phyloP scores from a whole-genome alignment of 2,888 invertebrate species.

The Habroteleia sp. region DNA sequence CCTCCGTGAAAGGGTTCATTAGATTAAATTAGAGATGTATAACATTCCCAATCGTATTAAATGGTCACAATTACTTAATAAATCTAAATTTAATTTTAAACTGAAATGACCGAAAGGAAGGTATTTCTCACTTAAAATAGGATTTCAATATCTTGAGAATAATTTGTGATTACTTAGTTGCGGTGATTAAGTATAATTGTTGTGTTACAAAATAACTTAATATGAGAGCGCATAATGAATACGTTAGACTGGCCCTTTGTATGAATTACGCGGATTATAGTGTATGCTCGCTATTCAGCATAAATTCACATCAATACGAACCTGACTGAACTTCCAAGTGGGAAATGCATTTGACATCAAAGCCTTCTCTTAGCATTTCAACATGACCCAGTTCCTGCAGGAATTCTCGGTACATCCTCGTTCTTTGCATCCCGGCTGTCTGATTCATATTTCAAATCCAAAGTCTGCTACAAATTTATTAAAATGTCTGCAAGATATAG shows the following conservation, averaged over 20 bases:
- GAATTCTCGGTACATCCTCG: conserved; percentile 59
- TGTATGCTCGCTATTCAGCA: conserved; percentile 54
- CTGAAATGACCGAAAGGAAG: neutral
- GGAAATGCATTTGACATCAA: conserved; percentile 69
- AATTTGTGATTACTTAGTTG: no score
- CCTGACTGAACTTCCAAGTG: conserved; percentile 66
- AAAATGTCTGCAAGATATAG: conserved; percentile 44
- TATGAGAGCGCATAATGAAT: conserved; percentile 27
- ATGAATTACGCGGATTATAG: conserved; percentile 53
- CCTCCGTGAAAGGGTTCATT: conserved; percentile 40
- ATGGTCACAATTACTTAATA: conserved; percentile 22
- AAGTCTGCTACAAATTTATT: conserved; percentile 57
- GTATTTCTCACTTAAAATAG: no score
- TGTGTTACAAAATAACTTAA: conserved; percentile 20
- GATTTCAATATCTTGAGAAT: no score
- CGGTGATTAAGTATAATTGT: conserved; percentile 20
- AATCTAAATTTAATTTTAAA: conserved; percentile 11
- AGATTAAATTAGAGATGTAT: conserved; percentile 41
- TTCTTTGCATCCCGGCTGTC: conserved; percentile 57
- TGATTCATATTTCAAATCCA: conserved; percentile 61
- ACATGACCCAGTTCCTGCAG: conserved; percentile 66
- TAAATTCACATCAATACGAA: conserved; percentile 63
- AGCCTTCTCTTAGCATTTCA: conserved; percentile 66
- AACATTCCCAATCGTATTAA: no score
- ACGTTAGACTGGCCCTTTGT: conserved; percentile 53